Conservation (phyloP, 2,797 vertebrate genomes). For the Crenichthys baileyi region DNA sequence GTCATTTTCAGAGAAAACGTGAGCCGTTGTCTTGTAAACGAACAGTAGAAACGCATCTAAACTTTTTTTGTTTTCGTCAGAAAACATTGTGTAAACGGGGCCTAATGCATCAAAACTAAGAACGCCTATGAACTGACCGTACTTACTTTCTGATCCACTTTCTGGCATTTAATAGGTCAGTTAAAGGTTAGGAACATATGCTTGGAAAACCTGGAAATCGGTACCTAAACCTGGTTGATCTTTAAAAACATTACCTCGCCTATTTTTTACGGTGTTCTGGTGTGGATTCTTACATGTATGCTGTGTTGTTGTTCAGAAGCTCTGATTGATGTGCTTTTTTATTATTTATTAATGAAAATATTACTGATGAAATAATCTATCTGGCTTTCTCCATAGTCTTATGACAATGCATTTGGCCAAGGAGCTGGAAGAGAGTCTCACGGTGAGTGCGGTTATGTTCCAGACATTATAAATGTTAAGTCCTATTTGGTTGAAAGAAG, state of each 20-base stretch:
- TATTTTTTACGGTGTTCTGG: background rate
- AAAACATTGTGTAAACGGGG: too few relatives aligned
- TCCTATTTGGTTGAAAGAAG: background rate
- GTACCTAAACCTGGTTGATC: too few relatives aligned
- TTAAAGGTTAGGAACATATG: background rate
- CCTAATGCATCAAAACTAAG: background rate
- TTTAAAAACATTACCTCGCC: background rate
- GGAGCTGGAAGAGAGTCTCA: slow-evolving; percentile 96
- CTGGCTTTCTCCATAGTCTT: slow-evolving; percentile 84
- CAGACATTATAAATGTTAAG: background rate
- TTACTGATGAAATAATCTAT: slow-evolving; percentile 15
- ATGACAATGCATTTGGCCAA: slow-evolving; percentile 95
- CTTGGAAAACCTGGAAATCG: background rate
- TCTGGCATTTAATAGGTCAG: background rate
- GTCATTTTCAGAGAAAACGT: too few relatives aligned
- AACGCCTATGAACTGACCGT: background rate
- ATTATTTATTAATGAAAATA: background rate
- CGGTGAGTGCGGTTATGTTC: slow-evolving; percentile 83
- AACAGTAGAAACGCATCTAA: too few relatives aligned
- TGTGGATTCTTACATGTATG: background rate
- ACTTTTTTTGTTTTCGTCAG: too few relatives aligned
- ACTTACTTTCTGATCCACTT: background rate
- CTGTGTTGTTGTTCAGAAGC: background rate
- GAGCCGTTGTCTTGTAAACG: too few relatives aligned
- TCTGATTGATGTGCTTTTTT: background rate